Evolutionary conservation across 2,888 invertebrate species (phyloP).

Genomic region (Hyppa rectilinea): DNA sequence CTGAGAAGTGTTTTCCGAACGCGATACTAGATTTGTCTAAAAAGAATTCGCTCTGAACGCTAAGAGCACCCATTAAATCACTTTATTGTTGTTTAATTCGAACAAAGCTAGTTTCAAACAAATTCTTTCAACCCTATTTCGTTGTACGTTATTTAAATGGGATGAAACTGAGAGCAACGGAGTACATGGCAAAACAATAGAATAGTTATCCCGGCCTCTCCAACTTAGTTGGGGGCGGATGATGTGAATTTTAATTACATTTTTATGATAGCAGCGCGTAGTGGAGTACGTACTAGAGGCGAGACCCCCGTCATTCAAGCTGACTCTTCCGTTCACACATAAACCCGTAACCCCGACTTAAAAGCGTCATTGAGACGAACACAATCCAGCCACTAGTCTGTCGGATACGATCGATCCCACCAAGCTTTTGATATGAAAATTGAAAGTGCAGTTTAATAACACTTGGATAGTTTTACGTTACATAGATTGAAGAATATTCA

Average conservation of each 20-base stretch:
- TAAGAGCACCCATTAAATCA: constrained; percentile 64
- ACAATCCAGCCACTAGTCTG: constrained; percentile 70
- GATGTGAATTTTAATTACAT: constrained; percentile 89
- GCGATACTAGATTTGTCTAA: constrained; percentile 66
- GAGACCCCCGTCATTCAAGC: constrained; percentile 78
- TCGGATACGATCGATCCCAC: constrained; percentile 66
- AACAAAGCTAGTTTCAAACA: constrained; percentile 57
- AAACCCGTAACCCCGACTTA: constrained; percentile 81
- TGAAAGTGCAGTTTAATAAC: constrained; percentile 66
- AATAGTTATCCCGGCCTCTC: constrained; percentile 80
- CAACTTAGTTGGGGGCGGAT: constrained; percentile 76
- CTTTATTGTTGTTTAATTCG: constrained; percentile 63
- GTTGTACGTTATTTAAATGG: constrained; percentile 67
- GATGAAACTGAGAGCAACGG: constrained; percentile 67
- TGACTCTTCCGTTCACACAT: constrained; percentile 81
- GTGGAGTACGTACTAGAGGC: constrained; percentile 86
- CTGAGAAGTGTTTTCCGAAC: constrained; percentile 68
- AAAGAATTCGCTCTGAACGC: constrained; percentile 63
- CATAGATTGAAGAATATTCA: constrained; percentile 50
- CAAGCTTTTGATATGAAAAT: constrained; percentile 73
- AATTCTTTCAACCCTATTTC: constrained; percentile 61
- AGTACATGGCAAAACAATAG: constrained; percentile 78
- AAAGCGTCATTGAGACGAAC: constrained; percentile 77
- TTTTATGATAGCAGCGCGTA: constrained; percentile 86
- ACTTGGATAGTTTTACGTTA: constrained; percentile 59